Evolutionary conservation across 2,113 vertebrate genomes (phyloP).

Genomic region (Psilopogon haemacephalus): DNA sequence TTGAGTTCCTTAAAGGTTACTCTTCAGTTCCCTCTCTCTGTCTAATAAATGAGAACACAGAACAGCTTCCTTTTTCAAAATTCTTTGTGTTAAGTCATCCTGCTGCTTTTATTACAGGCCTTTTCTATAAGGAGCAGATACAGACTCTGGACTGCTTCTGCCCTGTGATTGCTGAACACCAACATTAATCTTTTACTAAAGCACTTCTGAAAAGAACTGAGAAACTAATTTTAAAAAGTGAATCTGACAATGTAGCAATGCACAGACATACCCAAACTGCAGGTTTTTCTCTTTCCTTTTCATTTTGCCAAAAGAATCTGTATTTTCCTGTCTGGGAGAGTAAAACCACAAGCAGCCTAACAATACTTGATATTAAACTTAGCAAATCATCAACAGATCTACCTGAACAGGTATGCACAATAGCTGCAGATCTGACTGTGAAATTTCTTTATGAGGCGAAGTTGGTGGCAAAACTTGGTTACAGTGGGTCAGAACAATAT

Average conservation of each 20-base stretch:
- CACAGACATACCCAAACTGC: not conserved
- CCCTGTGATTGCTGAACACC: slow-evolving; percentile 17
- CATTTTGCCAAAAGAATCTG: not conserved
- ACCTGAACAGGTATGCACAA: not conserved
- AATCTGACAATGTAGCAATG: not conserved
- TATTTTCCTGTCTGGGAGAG: not conserved
- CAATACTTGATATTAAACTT: not conserved
- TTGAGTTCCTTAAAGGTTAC: slow-evolving; percentile 57
- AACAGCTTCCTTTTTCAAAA: slow-evolving; percentile 44
- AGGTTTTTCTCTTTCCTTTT: not conserved
- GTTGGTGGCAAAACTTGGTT: not conserved
- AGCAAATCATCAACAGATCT: not conserved
- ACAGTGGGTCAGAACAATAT: not conserved
- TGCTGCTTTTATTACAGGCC: slow-evolving; percentile 34
- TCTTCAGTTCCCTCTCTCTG: slow-evolving; percentile 18
- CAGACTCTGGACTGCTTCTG: slow-evolving; percentile 29
- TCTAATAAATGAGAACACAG: slow-evolving; percentile 50
- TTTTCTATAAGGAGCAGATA: slow-evolving; percentile 43
- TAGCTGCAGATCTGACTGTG: not conserved
- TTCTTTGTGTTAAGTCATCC: slow-evolving; percentile 42
- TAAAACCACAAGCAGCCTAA: not conserved
- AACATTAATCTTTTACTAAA: slow-evolving; percentile 42
- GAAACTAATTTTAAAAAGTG: slow-evolving; percentile 2
- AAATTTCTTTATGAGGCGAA: not conserved
- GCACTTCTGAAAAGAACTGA: not conserved